Conservation (phyloP, 2,113 vertebrate genomes). For the Scophthalmus maximus region DNA sequence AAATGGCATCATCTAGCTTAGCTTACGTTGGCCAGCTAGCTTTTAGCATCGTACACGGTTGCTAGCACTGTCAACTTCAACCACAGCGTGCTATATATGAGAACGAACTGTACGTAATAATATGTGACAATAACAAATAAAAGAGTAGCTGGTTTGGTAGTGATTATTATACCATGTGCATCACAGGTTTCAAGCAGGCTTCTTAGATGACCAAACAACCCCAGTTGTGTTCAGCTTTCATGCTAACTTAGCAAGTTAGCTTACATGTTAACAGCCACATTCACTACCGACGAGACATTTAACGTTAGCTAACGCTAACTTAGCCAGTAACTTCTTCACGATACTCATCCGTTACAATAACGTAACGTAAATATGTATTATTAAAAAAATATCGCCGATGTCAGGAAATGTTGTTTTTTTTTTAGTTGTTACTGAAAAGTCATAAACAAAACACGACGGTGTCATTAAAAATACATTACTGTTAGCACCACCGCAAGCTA, state of each 20-base stretch:
- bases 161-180: too few relatives aligned
- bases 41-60: constrained; percentile 24
- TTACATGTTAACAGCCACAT: constrained; percentile 12
- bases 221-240: background rate
- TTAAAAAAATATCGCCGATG: fast-evolving
- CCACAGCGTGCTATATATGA: background rate
- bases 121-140: background rate
- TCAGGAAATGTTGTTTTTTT: background rate
- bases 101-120: too few relatives aligned
- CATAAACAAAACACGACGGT: background rate
- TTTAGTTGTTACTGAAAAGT: background rate
- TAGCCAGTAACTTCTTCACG: constrained; percentile 8
- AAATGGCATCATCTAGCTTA: constrained; percentile 82
- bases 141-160: too few relatives aligned
- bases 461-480: background rate
- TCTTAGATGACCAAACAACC: constrained; percentile 10
- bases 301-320: constrained; percentile 22
- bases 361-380: background rate
- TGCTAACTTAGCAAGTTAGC: constrained; percentile 43
- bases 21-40: constrained; percentile 8
- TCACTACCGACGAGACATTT: background rate
- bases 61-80: background rate
- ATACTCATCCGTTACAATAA: background rate
- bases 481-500: constrained; percentile 62
- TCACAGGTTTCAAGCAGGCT: background rate